Conservation (phyloP, 2,113 vertebrate genomes). For the Spheniscus mendiculus region DNA sequence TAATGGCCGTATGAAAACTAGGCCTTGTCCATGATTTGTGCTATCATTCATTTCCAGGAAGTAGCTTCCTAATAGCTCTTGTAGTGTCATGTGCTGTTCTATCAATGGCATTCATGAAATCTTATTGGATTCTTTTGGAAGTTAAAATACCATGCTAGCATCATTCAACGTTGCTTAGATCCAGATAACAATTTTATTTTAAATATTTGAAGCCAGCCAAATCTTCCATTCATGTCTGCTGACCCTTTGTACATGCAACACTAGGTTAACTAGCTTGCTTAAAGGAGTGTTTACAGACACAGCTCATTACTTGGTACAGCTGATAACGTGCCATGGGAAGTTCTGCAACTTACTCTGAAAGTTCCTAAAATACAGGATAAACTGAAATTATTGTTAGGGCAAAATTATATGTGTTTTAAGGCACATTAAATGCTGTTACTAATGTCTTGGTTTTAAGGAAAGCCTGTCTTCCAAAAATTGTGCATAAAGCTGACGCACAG, state of each 20-base stretch:
- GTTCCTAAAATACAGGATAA: background rate
- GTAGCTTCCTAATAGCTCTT: background rate
- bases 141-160: background rate
- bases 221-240: background rate
- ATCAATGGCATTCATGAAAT: background rate
- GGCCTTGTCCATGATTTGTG: background rate
- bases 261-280: background rate
- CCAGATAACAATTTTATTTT: background rate
- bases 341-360: background rate
- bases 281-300: background rate
- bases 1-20: background rate
- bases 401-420: background rate
- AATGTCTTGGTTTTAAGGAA: background rate
- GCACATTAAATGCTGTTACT: constrained; percentile 1
- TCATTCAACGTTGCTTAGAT: background rate
- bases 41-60: background rate
- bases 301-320: background rate
- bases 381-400: background rate
- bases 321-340: background rate
- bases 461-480: background rate
- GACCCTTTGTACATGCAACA: background rate
- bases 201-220: background rate
- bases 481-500: accelerated
- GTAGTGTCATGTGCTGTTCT: background rate
- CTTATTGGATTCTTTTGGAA: background rate